phyloP scores from a whole-genome alignment of 2,797 vertebrate species.

The Eulemur mongoz region DNA sequence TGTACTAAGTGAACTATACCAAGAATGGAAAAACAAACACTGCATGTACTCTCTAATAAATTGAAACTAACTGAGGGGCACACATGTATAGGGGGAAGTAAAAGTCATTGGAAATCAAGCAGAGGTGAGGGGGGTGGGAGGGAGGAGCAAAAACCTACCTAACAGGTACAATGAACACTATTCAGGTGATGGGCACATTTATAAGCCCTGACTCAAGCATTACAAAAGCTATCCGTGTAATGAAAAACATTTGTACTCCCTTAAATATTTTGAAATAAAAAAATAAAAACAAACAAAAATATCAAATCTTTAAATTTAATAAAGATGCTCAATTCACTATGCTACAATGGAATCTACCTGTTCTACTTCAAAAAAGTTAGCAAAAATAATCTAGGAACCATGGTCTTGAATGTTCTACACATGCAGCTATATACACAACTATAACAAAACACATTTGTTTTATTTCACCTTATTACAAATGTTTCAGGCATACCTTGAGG shows the following conservation, averaged over 20 bases:
- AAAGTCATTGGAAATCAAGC: background rate
- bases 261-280: background rate
- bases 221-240: background rate
- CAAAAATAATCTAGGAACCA: background rate
- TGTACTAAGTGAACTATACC: background rate
- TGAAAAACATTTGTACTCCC: background rate
- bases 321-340: background rate
- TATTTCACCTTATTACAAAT: background rate
- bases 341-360: background rate
- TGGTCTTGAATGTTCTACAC: background rate
- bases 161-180: background rate
- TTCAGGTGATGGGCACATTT: background rate
- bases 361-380: background rate
- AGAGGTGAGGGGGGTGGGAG: background rate
- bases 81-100: background rate
- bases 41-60: background rate
- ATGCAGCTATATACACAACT: background rate
- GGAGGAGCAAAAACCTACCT: background rate
- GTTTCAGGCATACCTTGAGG: background rate
- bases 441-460: background rate
- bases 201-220: background rate
- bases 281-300: background rate
- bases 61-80: background rate
- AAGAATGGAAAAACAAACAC: background rate
- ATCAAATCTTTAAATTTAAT: conserved; percentile 33